Evolutionary conservation across 1,140 invertebrate species (phyloP), one percentile per base, ranked within the genome.

Genomic region (Mizuhopecten yessoensis): DNA sequence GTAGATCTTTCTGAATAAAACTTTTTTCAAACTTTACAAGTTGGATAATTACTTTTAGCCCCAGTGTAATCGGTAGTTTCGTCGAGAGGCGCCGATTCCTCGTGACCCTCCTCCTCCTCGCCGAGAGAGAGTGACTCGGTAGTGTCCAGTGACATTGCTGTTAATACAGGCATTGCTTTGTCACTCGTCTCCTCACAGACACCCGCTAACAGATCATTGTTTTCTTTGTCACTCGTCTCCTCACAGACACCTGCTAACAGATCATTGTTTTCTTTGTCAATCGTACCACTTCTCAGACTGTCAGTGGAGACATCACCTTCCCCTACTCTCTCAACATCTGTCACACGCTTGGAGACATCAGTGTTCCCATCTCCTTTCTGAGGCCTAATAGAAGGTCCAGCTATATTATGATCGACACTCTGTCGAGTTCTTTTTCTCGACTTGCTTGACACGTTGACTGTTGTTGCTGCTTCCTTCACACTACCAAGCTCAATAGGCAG

Each of bases 21-120:
- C n/a, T n/a, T n/a, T n/a, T n/a, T n/a, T n/a, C 45, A 57, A 57
- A 45, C 17, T 45, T 45, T 45, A 45, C 9, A 75, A 5, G 57
- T 29, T 75, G 15, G 57, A 75, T 75, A 75, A 29, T 75, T 75
- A 75, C 57, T 75, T 75, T 75, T 75, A 75, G 29, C 57, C n/a
- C 23, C n/a, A 29, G 23, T 2, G 57, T 29, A 75, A 0, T 75
- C 57, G 0, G 5, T 75, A n/a, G 57, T 75, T 29, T 75, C 1
- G 11, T 75, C 57, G 1, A 29, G 57, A 1, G 57, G 23, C n/a
- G 23, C 11, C 11, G 57, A 29, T 29, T 45, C 57, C 57, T 75
- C 57, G 5, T n/a, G n/a, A n/a, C n/a, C n/a, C n/a, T n/a, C n/a
- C n/a, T n/a, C n/a, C n/a, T n/a, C n/a, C n/a, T n/a, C 45, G 2